phyloP scores from a whole-genome alignment of 2,113 vertebrate genomes.

The Coptodon rendalli region DNA sequence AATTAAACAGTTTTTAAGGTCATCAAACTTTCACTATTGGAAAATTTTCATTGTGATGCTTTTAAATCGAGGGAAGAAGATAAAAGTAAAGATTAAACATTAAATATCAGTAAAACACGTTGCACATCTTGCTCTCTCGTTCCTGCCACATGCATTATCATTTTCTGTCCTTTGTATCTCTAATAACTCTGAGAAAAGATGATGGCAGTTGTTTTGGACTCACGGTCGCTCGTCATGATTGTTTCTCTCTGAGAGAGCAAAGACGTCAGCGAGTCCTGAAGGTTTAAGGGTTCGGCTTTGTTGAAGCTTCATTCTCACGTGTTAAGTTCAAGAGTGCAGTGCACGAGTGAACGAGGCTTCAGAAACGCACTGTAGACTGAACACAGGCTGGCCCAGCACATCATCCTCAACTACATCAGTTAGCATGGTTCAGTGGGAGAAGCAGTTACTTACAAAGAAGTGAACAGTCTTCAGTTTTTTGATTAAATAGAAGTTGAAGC shows the following conservation, averaged over 20 bases:
- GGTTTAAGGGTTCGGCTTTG: neutral
- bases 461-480: neutral
- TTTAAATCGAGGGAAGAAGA: neutral
- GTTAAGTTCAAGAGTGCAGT: neutral
- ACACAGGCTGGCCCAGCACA: neutral
- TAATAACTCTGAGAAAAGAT: neutral
- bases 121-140: neutral
- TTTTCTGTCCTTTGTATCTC: neutral
- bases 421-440: neutral
- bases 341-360: neutral
- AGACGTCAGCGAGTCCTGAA: neutral
- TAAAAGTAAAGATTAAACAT: neutral
- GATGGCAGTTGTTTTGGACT: neutral
- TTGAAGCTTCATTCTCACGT: neutral
- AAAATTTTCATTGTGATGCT: neutral
- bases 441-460: neutral
- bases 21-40: neutral
- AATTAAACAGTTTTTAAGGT: neutral
- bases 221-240: fast-evolving
- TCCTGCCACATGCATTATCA: neutral
- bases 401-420: neutral
- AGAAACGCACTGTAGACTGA: neutral
- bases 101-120: fast-evolving
- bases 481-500: neutral
- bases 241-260: neutral